phyloP scores from a whole-genome alignment of 2,797 vertebrate species.

The Heliangelus exortis region DNA sequence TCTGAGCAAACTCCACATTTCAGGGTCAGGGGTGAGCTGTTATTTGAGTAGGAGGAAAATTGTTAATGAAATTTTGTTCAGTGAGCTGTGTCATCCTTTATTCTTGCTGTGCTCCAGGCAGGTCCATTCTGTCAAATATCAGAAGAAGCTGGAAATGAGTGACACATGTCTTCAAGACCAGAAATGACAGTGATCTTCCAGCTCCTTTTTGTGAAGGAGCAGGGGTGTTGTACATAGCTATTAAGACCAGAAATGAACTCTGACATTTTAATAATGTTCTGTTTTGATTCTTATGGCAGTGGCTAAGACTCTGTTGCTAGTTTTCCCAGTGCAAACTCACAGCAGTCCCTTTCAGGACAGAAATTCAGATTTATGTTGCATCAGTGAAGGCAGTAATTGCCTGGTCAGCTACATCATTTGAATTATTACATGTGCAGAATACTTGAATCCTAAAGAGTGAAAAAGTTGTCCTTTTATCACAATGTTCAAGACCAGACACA shows the following conservation, averaged over 20 bases:
- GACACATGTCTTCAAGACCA: conserved; percentile 70
- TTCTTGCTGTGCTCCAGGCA: conserved; percentile 65
- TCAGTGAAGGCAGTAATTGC: background rate
- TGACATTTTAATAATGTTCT: conserved; percentile 39
- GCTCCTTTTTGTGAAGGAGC: conserved; percentile 21
- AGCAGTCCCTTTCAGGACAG: background rate
- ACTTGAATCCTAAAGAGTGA: background rate
- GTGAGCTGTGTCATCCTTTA: conserved; percentile 69
- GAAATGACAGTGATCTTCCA: conserved; percentile 65
- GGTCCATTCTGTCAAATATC: conserved; percentile 71
- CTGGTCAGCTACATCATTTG: background rate
- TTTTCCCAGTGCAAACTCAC: background rate
- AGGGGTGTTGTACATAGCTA: background rate
- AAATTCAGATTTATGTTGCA: background rate
- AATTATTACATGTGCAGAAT: background rate
- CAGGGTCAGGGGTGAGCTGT: conserved; percentile 56
- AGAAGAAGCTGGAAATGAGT: conserved; percentile 70
- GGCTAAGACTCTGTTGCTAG: conserved; percentile 14
- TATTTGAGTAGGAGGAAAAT: conserved; percentile 68
- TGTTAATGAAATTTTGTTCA: conserved; percentile 71
- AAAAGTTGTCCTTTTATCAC: background rate
- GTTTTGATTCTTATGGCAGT: conserved; percentile 6
- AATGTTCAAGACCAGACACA: background rate
- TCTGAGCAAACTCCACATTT: conserved; percentile 46
- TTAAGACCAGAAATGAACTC: conserved; percentile 38